Evolutionary conservation across 2,113 vertebrate genomes (phyloP), one percentile per base, ranked within the genome.

Genomic region (Cichladusa arquata): DNA sequence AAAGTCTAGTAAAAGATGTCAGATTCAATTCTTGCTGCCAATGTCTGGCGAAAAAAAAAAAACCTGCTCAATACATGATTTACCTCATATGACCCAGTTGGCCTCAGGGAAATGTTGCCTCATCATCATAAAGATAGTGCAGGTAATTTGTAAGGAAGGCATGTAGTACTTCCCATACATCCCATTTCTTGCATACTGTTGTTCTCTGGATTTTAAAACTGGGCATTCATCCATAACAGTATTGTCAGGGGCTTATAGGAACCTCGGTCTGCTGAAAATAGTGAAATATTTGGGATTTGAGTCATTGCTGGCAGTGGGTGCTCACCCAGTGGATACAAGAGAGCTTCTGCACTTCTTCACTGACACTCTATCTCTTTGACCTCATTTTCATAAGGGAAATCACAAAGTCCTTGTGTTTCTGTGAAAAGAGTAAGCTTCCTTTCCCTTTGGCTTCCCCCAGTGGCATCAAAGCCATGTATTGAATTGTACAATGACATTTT

Each of bases 1-100:
- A 89, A 96, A 88, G 94, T 96, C 96, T 96, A 90, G 85, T 95
- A 93, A 96, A 93, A 94, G 70, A 94, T 95, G 93, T 96, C 87
- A 95, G 80, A 94, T 91, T 93, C 86, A 88, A 67, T 85, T 96
- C 81, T 86, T 95, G 17, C 85, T 97, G 96, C 88, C 94, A 96
- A 40, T 73, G 92, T 86, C 93, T 96, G 95, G 71, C 0, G 90
- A 81, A 91, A 96, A 86, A 91, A 96, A 86, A 93, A 54, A 40
- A 92, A 81, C 73, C 65, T 89, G 50, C 77, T 90, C 86, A 77
- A 24, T 83, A 67, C 36, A 78, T 82, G 38, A 31, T 88, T 97
- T 94, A 94, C 95, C 96, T 97, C 69, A 61, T 81, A 86, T 93
- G 89, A 96, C 92, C 92, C 51, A 95, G 62, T 19, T 96, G 81